Percentiles rank a stretch among this genome's conserved stretches.
Conservation (phyloP, 2,888 invertebrate species). For the Lottia scabra region DNA sequence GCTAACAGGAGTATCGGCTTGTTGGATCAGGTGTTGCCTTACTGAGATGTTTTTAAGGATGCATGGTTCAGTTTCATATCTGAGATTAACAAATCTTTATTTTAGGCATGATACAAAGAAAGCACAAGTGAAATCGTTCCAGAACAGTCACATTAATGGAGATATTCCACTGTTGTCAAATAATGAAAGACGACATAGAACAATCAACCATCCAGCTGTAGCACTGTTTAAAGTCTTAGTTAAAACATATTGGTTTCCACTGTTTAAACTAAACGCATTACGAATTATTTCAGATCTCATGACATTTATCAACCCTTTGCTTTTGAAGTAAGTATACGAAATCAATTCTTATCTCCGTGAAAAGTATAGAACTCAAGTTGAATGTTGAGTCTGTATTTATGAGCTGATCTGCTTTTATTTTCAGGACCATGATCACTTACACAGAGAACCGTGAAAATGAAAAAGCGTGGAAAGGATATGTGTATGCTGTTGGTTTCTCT, state of each 20-base stretch:
- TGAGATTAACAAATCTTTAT: background rate
- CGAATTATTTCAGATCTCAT: conserved; percentile 16
- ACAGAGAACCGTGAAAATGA: conserved; percentile 8
- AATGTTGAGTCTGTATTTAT: no score
- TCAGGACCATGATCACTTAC: conserved; percentile 62
- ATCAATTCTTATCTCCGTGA: no score
- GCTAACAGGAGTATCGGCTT: no score
- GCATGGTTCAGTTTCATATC: background rate
- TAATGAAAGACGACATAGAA: background rate
- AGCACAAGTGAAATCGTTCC: background rate
- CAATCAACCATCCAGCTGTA: background rate
- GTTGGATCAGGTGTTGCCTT: no score
- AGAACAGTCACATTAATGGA: background rate
- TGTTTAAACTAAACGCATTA: background rate
- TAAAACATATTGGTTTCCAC: background rate
- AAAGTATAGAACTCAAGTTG: no score
- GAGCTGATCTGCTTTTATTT: no score
- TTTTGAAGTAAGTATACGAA: conserved; percentile 24
- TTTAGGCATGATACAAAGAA: background rate
- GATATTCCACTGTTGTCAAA: background rate
- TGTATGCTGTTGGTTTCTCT: conserved; percentile 20
- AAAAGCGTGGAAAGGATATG: conserved; percentile 30
- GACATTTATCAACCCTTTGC: conserved; percentile 23
- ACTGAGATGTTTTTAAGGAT: background rate
- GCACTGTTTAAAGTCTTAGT: background rate